Evolutionary conservation across 1,140 invertebrate species (phyloP), one percentile per base, ranked within the genome.

Genomic region (Pseudomyrmex dendroicus): DNA sequence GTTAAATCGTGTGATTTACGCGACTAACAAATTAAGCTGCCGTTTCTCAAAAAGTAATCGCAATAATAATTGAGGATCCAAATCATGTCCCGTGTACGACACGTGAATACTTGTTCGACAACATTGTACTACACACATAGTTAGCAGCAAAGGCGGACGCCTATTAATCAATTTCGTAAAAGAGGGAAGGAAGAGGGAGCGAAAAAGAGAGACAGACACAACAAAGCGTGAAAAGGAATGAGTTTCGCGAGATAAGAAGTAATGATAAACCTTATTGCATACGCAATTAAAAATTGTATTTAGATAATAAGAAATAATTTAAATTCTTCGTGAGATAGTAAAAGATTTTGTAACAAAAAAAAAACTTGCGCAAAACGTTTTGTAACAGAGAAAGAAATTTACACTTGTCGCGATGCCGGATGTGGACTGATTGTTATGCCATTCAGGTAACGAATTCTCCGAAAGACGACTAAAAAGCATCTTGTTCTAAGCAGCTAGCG

Each of bases 81-180:
- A 25, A 62, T 35, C 35, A 35, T 35, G 13, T 5, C 13, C 22
- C 13, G 12, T 62, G 7, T 25, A 22, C 20, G 20, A 61, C 17
- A 12, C 20, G n/a, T 5, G n/a, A 61, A 22, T 22, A 22, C 54
- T 5, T 22, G 57, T 12, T 22, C 17, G 12, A 20, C 20, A 61
- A 61, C 35, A 5, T 35, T 7, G 35, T 35, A 35, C 2, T 35
- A 35, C 35, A 35, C 35, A 35, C 35, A 7, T 35, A 35, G 35
- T 35, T 35, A 7, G 35, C 35, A 62, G 22, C 22, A 13, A 62
- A 61, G 59, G 2, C 3, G 59, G 3, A 61, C 12, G 59, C 12
- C 35, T 35, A 59, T 20, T 73, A 73, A 46, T 73, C 17, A 73
- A 57, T 61, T 73, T 73, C 12, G 17, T 4, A 7, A 7, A 20